phyloP scores from a whole-genome alignment of 2,113 vertebrate species.

The Cercocebus atys region DNA sequence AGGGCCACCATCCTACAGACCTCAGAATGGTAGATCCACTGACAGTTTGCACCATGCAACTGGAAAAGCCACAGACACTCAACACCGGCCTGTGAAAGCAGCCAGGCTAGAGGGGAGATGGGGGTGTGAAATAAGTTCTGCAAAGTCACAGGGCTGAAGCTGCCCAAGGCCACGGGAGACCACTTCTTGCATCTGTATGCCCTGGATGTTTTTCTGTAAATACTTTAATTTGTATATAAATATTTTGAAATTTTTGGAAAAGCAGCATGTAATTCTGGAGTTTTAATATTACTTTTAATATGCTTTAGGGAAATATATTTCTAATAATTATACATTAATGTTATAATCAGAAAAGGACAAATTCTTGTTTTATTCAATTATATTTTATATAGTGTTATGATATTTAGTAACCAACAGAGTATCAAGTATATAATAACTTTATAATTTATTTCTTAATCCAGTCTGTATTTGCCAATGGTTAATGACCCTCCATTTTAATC shows the following conservation, averaged over 20 bases:
- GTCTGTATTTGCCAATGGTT: background rate
- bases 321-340: background rate
- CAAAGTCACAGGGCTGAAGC: too few relatives aligned
- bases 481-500: background rate
- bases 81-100: too few relatives aligned
- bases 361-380: background rate
- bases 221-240: background rate
- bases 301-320: background rate
- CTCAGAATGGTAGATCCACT: too few relatives aligned
- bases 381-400: background rate
- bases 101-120: too few relatives aligned
- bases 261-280: background rate
- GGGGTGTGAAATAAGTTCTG: too few relatives aligned
- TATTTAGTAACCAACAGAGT: background rate
- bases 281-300: background rate
- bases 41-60: too few relatives aligned
- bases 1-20: too few relatives aligned
- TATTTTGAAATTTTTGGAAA: background rate
- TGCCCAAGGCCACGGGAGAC: too few relatives aligned
- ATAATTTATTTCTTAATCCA: background rate
- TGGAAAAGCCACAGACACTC: too few relatives aligned
- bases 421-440: background rate
- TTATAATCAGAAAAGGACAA: constrained; percentile 1
- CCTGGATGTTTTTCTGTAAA: background rate
- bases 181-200: too few relatives aligned